Base-by-base conservation (phyloP, 2,113 vertebrate genomes). In the Trematocara unimaculatum region DNA sequence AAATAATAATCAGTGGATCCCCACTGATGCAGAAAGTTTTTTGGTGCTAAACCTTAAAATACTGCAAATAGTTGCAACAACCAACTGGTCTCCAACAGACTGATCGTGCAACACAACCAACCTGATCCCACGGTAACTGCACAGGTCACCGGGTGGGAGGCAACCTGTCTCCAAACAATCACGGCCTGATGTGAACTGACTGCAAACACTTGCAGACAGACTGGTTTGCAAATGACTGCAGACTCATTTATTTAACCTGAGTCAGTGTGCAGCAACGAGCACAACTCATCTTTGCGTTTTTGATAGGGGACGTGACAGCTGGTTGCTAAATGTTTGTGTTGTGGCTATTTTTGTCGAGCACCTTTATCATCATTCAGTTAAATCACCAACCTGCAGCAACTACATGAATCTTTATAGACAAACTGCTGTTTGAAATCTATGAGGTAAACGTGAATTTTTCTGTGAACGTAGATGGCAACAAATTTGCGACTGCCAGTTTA, bases 261-360 rank as follows among this genome's bases (percentile, higher is more conserved):
- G 23, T 31, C 26, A 31, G 56, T 29, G 8, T 26, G 40, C 20
- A 29, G 23, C n/a, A 45, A 45, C 3, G 8, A 47, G 8, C 14
- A 45, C 5, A 17, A 47, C 40, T 72, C 20, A 10, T 17, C 67
- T 23, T 9, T 11, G 38, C 0, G 8, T 29, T 26, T 45, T 26
- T 1, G 23, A 10, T 3, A 15, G 0, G 13, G 13, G 18, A 20
- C 1, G 1, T 40, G 62, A 67, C 62, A 40, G 12, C 20, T 45
- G 13, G 5, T 15, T 6, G 3, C 67, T 6, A 72, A 72, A 1
- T 11, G 20, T 0, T 45, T 6, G 67, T 45, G 8, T 72, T 67
- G 11, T 42, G 62, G n/a, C n/a, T 2, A 23, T 23, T 58, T 0
- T 9, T 0, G 38, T 15, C 2, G 1, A 72, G 8, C 13, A 9